These are phyloP conservation scores for Bedellia somnulentella DNA, from an alignment of 2,888 invertebrate species.

Conservation along the genomic window DNA sequence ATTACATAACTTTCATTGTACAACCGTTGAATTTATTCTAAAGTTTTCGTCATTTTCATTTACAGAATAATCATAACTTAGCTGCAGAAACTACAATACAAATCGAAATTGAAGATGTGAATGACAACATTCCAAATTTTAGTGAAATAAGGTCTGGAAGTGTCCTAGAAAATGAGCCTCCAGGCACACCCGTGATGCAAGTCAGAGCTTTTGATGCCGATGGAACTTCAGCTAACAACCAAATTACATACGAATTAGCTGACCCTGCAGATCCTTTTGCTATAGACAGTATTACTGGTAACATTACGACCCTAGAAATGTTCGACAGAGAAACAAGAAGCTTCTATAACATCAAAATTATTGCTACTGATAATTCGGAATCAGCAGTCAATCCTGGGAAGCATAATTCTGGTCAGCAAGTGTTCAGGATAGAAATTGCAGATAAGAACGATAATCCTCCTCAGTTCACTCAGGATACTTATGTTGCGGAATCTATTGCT, in stretches of 20 bases:
- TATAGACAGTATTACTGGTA: constrained; percentile 84
- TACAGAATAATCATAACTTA: constrained; percentile 78
- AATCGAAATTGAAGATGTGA: constrained; percentile 82
- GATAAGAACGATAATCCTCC: constrained; percentile 97
- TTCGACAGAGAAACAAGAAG: constrained; percentile 88
- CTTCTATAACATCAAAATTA: constrained; percentile 87
- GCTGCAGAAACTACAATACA: constrained; percentile 78
- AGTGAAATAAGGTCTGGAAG: constrained; percentile 79
- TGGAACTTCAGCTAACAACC: constrained; percentile 80
- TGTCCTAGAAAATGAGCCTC: constrained; percentile 82
- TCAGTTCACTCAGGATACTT: constrained; percentile 75
- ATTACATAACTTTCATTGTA: too few relatives aligned
- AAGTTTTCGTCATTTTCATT: too few relatives aligned
- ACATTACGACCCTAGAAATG: constrained; percentile 76
- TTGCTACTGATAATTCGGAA: constrained; percentile 87
- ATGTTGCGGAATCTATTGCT: constrained; percentile 72
- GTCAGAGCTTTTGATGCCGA: constrained; percentile 85
- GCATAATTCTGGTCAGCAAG: constrained; percentile 78
- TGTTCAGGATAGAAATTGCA: constrained; percentile 87
- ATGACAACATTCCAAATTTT: constrained; percentile 88
- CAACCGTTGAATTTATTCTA: too few relatives aligned
- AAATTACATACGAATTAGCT: constrained; percentile 76
- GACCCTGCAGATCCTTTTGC: constrained; percentile 74
- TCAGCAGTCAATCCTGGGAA: constrained; percentile 69
- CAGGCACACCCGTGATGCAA: constrained; percentile 85